These are phyloP conservation scores for Mobula hypostoma DNA, from an alignment of 2,113 vertebrate genomes.

Conservation along the genomic window DNA sequence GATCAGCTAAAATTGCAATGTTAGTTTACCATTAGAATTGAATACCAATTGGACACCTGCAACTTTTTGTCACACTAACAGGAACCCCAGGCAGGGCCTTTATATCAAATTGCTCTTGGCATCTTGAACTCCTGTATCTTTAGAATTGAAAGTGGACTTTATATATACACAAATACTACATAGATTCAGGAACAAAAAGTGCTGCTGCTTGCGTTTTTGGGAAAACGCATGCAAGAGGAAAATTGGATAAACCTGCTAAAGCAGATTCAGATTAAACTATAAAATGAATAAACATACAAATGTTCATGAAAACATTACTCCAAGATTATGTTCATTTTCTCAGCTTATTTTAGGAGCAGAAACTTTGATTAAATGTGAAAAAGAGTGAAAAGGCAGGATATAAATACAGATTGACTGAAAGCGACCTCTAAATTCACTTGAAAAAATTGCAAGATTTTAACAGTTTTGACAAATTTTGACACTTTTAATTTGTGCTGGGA, in stretches of 20 bases:
- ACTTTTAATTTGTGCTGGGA: not conserved
- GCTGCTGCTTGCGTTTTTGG: not conserved
- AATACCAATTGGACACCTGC: not conserved
- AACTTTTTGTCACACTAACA: not conserved
- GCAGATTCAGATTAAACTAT: not conserved
- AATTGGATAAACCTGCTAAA: not conserved
- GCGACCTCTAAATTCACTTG: not conserved
- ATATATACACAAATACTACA: not conserved
- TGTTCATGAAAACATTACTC: not conserved
- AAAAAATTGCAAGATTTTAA: not conserved
- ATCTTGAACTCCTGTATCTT: not conserved
- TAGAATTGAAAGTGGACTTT: not conserved
- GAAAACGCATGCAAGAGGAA: not conserved
- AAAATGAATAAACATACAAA: not conserved
- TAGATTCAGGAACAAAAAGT: not conserved
- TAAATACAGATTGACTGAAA: not conserved
- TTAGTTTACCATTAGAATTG: not conserved
- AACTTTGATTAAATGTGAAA: not conserved
- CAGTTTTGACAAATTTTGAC: not conserved
- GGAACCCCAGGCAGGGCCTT: not conserved
- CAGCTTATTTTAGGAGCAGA: not conserved
- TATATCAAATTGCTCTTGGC: not conserved
- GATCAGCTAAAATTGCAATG: not conserved
- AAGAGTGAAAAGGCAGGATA: not conserved
- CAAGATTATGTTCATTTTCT: not conserved